Conservation (phyloP, 2,888 invertebrate species). For the Chrysina gloriosa region DNA sequence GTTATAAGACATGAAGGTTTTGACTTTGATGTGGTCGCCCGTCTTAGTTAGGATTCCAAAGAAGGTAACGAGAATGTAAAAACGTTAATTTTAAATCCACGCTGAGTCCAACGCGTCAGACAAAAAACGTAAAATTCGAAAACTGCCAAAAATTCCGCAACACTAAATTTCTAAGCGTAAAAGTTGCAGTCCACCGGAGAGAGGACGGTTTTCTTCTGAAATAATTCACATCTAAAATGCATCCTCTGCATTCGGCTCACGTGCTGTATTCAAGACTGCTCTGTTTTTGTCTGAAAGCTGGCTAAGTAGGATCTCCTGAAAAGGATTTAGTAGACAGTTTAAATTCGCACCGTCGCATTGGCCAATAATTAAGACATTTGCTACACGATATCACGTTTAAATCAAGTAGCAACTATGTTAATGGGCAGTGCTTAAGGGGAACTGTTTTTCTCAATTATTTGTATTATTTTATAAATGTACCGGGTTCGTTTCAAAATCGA, state of each 20-base stretch:
- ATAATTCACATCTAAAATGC: slow-evolving; percentile 63
- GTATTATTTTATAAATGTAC: slow-evolving; percentile 58
- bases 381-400: slow-evolving; percentile 65
- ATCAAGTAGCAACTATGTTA: slow-evolving; percentile 65
- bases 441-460: slow-evolving; percentile 61
- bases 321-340: slow-evolving; percentile 65
- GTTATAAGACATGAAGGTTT: slow-evolving; percentile 13
- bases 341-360: slow-evolving; percentile 64
- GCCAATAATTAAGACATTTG: slow-evolving; percentile 66
- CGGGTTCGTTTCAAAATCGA: slow-evolving; percentile 42
- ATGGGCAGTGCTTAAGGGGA: slow-evolving; percentile 60
- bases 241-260: slow-evolving; percentile 60
- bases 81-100: slow-evolving; percentile 36
- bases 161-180: slow-evolving; percentile 59
- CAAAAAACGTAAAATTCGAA: slow-evolving; percentile 46
- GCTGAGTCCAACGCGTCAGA: slow-evolving; percentile 31
- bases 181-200: slow-evolving; percentile 58
- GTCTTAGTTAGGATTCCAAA: slow-evolving; percentile 30
- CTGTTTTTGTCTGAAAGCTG: slow-evolving; percentile 59
- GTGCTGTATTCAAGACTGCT: slow-evolving; percentile 59
- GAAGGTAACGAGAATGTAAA: slow-evolving; percentile 4
- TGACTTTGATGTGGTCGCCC: slow-evolving; percentile 4
- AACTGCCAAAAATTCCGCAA: slow-evolving; percentile 60
- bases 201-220: slow-evolving; percentile 59
- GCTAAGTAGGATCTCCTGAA: slow-evolving; percentile 62